Evolutionary conservation across 2,797 vertebrate species (phyloP), one percentile per base, ranked within the genome.

Genomic region (Melanotaenia trifasciata): DNA sequence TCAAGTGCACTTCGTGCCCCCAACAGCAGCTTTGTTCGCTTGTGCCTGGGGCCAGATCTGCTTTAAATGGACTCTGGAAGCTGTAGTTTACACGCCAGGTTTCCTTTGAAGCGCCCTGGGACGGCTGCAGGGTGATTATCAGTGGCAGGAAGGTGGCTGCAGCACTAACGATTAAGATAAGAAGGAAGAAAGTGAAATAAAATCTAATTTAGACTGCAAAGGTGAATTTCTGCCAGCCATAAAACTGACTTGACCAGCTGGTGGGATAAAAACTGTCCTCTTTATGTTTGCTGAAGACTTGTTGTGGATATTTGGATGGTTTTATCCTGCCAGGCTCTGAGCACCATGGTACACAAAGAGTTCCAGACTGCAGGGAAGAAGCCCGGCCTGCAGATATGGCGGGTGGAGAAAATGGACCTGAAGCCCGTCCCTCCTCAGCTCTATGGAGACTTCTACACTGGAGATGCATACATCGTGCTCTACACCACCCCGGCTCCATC

Each of bases 361-460:
- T 98, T 99, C 53, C 56, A 94, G 57, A 93, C 81, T 40, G 98
- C 97, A 0, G 98, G 97, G 32, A 96, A 96, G 87, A 84, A 93
- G 45, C 92, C 96, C 0, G 98, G 97, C 43, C 94, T 99, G 72
- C 96, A 98, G 93, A 93, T 99, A 73, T 99, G 98, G 98, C 95
- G 98, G 4, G 90, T 99, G 0, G 97, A 98, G 87, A 96, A 96
- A 33, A 95, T 97, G 74, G 95, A 97, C 64, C 83, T 98, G 83
- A 94, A 94, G 1, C 95, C 94, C 0, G 93, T 99, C 57, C 96
- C 96, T 6, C 62, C 79, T 51, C 88, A 93, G 47, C 86, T 93
- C 2, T 87, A 96, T 0, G 96, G 98, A 59, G 89, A 94, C 70
- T 99, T 99, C 93, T 99, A 91, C 94, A 93, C 76, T 0, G 98